A percentile compares a stretch with the other conserved stretches of the same genome.
Evolutionary conservation across 1,140 invertebrate species (phyloP).

Genomic region (Manduca sexta): DNA sequence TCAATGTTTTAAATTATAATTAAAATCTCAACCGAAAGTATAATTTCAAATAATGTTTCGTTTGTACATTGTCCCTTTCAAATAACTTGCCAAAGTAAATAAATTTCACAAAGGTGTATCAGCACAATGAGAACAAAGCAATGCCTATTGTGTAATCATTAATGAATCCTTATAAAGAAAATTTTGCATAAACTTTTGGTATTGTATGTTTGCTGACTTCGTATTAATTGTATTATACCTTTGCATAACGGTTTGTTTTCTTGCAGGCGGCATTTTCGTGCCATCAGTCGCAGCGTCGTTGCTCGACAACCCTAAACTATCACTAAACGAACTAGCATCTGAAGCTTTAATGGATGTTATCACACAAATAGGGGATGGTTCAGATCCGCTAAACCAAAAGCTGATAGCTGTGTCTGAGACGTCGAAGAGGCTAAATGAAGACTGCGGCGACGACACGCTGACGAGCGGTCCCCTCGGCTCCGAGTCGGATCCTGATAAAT

Average conservation of each 20-base stretch:
- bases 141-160: too few relatives aligned
- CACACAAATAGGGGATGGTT: constrained; percentile 75
- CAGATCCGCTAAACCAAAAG: constrained; percentile 76
- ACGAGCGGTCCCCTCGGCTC: constrained; percentile 44
- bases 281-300: constrained; percentile 76
- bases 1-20: too few relatives aligned
- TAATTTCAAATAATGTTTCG: too few relatives aligned
- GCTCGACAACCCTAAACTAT: constrained; percentile 59
- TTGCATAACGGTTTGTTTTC: constrained; percentile 1
- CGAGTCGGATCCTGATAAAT: constrained; percentile 44
- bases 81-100: too few relatives aligned
- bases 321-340: constrained; percentile 74
- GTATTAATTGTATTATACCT: too few relatives aligned
- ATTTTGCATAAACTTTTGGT: too few relatives aligned
- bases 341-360: constrained; percentile 82
- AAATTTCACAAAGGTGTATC: too few relatives aligned
- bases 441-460: constrained; percentile 48
- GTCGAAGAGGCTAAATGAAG: constrained; percentile 53
- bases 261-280: constrained; percentile 75
- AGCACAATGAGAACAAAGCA: too few relatives aligned
- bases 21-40: too few relatives aligned
- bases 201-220: too few relatives aligned
- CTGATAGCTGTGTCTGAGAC: constrained; percentile 69
- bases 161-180: too few relatives aligned
- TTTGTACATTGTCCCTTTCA: too few relatives aligned